These are phyloP conservation scores for Dendrocincla tyrannina DNA, from an alignment of 2,797 vertebrate species.

Conservation along the genomic window DNA sequence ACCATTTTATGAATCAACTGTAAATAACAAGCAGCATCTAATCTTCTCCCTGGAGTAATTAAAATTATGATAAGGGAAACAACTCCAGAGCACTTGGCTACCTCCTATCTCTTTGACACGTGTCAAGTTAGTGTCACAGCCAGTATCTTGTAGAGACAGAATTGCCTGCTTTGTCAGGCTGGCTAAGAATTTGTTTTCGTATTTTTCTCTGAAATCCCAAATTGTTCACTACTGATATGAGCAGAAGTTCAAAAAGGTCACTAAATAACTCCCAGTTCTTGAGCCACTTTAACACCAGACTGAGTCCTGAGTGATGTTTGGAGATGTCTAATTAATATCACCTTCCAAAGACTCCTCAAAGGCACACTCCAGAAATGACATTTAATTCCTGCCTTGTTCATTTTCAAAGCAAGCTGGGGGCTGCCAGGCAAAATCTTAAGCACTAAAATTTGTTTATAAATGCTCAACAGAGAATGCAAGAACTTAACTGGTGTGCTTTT, in stretches of 20 bases:
- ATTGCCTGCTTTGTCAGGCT: not conserved
- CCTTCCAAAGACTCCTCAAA: not conserved
- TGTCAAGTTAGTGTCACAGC: not conserved
- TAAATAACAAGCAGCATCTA: conserved; percentile 45
- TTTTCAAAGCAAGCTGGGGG: not conserved
- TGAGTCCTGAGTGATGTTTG: not conserved
- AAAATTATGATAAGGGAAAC: conserved; percentile 39
- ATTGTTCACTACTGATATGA: not conserved
- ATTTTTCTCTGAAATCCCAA: not conserved
- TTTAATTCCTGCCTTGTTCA: not conserved
- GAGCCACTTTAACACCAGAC: not conserved
- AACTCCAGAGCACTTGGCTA: conserved; percentile 21
- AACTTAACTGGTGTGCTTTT: not conserved
- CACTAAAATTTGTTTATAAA: not conserved
- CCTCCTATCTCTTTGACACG: not conserved
- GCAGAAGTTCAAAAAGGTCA: not conserved
- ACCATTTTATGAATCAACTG: conserved; percentile 50
- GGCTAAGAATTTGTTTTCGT: not conserved
- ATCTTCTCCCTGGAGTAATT: conserved; percentile 62
- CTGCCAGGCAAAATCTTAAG: not conserved
- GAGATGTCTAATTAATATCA: not conserved
- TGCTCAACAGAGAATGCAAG: not conserved
- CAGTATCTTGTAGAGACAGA: not conserved
- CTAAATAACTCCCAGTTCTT: not conserved
- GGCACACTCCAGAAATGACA: not conserved